Evolutionary conservation across 2,888 invertebrate species (phyloP).

Genomic region (Brenthis hecate): DNA sequence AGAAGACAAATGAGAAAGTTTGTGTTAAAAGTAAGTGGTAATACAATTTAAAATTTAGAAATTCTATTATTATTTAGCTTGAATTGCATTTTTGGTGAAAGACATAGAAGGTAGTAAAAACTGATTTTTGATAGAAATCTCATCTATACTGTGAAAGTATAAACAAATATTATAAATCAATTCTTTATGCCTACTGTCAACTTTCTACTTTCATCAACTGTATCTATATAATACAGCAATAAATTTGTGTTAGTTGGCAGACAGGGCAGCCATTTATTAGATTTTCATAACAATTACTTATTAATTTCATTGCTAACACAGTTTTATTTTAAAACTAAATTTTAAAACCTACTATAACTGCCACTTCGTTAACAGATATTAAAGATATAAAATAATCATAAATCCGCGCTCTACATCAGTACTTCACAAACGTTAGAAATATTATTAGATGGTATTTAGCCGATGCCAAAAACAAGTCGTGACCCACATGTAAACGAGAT

Average conservation of each 20-base stretch:
- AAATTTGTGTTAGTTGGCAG: background rate
- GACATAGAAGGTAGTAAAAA: background rate
- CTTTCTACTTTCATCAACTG: slow-evolving; percentile 19
- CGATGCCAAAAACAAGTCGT: slow-evolving; percentile 17
- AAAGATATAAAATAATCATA: no score
- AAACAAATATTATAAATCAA: slow-evolving; percentile 18
- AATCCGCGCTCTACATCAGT: background rate
- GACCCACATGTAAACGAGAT: slow-evolving; percentile 15
- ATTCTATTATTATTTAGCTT: no score
- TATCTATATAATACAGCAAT: background rate
- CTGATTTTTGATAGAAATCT: slow-evolving; percentile 1
- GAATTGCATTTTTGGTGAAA: no score
- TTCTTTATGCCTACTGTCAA: slow-evolving; percentile 11
- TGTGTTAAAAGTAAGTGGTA: no score
- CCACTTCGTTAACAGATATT: no score
- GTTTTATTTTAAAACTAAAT: no score
- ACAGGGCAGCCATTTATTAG: background rate
- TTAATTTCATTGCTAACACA: no score
- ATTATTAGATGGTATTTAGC: slow-evolving; percentile 23
- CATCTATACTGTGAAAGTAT: slow-evolving; percentile 17
- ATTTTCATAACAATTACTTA: no score
- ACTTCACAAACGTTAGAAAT: slow-evolving; percentile 10
- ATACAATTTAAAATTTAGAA: no score
- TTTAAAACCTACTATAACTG: no score
- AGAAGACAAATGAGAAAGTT: no score